These are phyloP conservation scores for Gymnoscelis rufifasciata DNA, from an alignment of 2,888 invertebrate genomes.

Conservation along the genomic window DNA sequence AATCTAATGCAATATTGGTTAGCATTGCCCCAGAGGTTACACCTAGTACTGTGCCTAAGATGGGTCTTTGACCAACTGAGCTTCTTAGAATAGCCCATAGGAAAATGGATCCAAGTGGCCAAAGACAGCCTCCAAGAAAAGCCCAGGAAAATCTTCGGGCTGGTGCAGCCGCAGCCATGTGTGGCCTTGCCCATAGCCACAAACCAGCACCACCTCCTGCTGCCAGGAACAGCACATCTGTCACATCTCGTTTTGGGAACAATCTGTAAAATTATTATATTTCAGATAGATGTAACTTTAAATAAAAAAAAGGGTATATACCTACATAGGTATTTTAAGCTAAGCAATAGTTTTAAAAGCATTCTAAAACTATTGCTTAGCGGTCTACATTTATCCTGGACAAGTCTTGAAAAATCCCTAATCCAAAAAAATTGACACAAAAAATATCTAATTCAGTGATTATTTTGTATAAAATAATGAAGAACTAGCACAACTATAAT, in stretches of 20 bases:
- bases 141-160: constrained; percentile 83
- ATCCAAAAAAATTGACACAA: too few species aligned
- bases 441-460: too few species aligned
- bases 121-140: constrained; percentile 87
- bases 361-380: too few species aligned
- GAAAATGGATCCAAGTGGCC: constrained; percentile 93
- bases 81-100: constrained; percentile 92
- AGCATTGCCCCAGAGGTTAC: constrained; percentile 84
- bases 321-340: too few species aligned
- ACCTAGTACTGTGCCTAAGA: constrained; percentile 83
- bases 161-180: constrained; percentile 82
- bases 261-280: constrained; percentile 83
- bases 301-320: too few species aligned
- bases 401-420: too few species aligned
- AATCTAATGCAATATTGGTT: constrained; percentile 81
- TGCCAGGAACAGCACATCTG: constrained; percentile 88
- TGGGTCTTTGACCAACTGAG: constrained; percentile 84
- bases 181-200: constrained; percentile 89
- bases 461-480: too few species aligned
- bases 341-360: too few species aligned
- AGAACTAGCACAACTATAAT: too few species aligned
- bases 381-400: too few species aligned
- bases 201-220: constrained; percentile 90
- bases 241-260: constrained; percentile 86
- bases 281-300: too few species aligned